Evolutionary conservation across 2,797 vertebrate species (phyloP).

Genomic region (Florisuga fusca): DNA sequence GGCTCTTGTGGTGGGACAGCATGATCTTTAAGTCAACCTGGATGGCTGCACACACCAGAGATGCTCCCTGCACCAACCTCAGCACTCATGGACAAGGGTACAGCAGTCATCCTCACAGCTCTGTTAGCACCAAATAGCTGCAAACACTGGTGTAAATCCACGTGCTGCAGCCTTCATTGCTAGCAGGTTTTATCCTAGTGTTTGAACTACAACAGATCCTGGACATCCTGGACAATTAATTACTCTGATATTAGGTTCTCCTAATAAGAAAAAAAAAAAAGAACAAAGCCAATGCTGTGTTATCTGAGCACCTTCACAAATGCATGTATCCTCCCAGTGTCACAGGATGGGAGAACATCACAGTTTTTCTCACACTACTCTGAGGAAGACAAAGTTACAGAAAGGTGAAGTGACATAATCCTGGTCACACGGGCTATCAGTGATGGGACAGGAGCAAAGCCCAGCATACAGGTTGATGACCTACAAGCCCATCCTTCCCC

Average conservation of each 20-base stretch:
- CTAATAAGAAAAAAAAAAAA: background rate
- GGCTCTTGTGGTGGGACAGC: background rate
- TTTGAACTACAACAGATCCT: background rate
- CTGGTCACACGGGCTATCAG: background rate
- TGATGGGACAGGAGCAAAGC: background rate
- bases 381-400: background rate
- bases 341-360: background rate
- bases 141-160: background rate
- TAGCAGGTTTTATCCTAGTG: background rate
- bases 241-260: background rate
- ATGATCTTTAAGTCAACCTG: accelerated
- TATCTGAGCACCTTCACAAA: background rate
- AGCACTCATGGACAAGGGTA: background rate
- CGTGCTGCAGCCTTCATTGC: background rate
- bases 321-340: background rate
- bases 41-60: background rate
- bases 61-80: background rate
- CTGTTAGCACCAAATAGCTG: background rate
- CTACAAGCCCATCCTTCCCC: background rate
- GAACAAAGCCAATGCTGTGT: background rate
- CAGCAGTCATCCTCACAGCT: background rate
- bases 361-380: background rate
- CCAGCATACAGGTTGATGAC: background rate
- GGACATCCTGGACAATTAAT: background rate
- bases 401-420: background rate